phyloP scores from a whole-genome alignment of 2,113 vertebrate genomes.

The Seriola dumerili region DNA sequence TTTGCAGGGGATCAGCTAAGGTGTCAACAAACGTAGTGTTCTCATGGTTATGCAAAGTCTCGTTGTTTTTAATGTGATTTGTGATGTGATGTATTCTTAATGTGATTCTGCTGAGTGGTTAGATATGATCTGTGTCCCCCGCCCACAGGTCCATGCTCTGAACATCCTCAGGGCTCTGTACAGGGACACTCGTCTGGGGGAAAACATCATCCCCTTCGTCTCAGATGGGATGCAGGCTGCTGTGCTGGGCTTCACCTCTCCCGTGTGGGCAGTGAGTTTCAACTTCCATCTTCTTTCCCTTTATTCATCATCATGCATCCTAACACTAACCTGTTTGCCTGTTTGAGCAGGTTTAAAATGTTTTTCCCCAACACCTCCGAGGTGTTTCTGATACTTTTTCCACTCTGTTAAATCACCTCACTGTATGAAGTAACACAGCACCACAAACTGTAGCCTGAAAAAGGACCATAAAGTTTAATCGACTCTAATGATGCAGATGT shows the following conservation, averaged over 20 bases:
- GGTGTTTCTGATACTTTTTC: not conserved
- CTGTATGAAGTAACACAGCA: not conserved
- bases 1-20: not conserved
- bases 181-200: slow-evolving; percentile 93
- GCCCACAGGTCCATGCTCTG: slow-evolving; percentile 92
- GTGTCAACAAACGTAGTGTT: not conserved
- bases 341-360: not conserved
- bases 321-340: not conserved
- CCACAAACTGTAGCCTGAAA: not conserved
- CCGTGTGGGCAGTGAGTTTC: slow-evolving; percentile 95
- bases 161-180: slow-evolving; percentile 96
- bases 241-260: slow-evolving; percentile 93
- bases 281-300: not conserved
- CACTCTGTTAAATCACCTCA: not conserved
- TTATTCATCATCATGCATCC: not conserved
- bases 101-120: not conserved
- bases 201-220: slow-evolving; percentile 94
- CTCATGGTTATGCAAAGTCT: not conserved
- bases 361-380: not conserved
- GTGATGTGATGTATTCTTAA: not conserved
- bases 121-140: slow-evolving; percentile 8
- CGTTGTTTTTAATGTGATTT: not conserved
- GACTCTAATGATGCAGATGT: no score
- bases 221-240: slow-evolving; percentile 93
- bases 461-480: not conserved